Base-by-base conservation (phyloP, 2,797 vertebrate genomes). In the Zenarchopterus dispar region DNA sequence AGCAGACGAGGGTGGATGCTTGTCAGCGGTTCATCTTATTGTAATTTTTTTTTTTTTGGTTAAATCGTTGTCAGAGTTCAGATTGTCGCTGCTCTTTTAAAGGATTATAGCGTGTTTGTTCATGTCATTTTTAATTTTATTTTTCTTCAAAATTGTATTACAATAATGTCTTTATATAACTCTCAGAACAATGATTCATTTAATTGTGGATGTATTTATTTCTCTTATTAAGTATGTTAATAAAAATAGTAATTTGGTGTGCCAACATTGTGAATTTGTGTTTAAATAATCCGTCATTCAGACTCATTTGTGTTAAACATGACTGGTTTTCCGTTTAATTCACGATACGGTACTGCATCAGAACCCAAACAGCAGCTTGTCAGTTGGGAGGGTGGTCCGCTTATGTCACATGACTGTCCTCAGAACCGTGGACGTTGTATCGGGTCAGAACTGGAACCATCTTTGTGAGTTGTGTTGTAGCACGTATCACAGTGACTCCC, bases 171-270 rank as follows among this genome's bases (percentile, higher is more conserved):
- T 65, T 39, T 80, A 75, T 77, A 56, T 39, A 67, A 24, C n/a
- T 61, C 41, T 74, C 66, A 67, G 56, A 74, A 65, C 55, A 50
- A 53, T 22, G 17, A 8, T 23, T 65, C 42, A 33, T 69, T 61
- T 36, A 60, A 74, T 50, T 63, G 1, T 44, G 43, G 15, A 56
- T 69, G 55, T 80, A 80, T 84, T 80, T 84, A 79, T 84, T 81
- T 84, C 49, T 80, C 41, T 67, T 85, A 52, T 57, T 44, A 72
- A 81, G 56, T 74, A 61, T 70, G 57, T 75, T 75, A 41, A 44
- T 59, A 13, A 55, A 73, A 55, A 60, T 33, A n/a, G n/a, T 1
- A 0, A 21, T 43, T 55, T 36, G 17, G 6, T 45, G 15, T 54
- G 10, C 51, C 2, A 26, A n/a, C n/a, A n/a, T n/a, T n/a, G n/a